These are phyloP conservation scores for Pyrgilauda ruficollis DNA, from an alignment of 2,113 vertebrate genomes.

Conservation along the genomic window DNA sequence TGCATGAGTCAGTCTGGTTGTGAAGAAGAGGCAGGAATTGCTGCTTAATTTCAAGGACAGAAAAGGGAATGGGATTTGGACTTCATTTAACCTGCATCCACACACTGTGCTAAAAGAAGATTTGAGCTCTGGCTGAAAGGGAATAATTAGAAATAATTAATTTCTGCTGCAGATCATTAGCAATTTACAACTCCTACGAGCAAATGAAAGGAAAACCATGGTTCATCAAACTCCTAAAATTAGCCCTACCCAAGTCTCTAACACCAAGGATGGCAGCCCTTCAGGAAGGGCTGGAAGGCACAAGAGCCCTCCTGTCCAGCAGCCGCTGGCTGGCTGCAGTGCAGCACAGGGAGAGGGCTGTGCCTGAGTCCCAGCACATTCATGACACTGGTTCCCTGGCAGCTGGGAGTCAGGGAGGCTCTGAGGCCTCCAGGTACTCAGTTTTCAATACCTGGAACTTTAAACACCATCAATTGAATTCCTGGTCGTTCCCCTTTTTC, in stretches of 20 bases:
- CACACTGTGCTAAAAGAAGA: not conserved
- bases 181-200: conserved; percentile 26
- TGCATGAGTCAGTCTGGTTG: not conserved
- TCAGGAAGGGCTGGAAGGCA: not conserved
- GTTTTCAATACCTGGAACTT: not conserved
- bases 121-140: conserved; percentile 15
- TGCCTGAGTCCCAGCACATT: not conserved
- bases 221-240: conserved; percentile 42
- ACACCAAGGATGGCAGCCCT: not conserved
- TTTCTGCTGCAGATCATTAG: conserved; percentile 36
- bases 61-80: not conserved
- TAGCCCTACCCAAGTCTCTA: not conserved
- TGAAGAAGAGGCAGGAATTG: not conserved
- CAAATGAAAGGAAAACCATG: conserved; percentile 41
- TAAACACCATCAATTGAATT: fast-evolving
- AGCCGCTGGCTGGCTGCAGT: not conserved
- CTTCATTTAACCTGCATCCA: conserved; percentile 12
- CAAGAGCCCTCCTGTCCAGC: not conserved
- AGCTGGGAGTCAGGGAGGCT: not conserved
- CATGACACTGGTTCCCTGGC: not conserved
- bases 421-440: not conserved
- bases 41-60: not conserved
- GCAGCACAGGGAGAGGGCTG: fast-evolving
- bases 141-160: conserved; percentile 56
- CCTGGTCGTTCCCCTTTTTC: not conserved